Conservation (phyloP, 2,113 vertebrate species). For the Rhynchopsitta pachyrhyncha region DNA sequence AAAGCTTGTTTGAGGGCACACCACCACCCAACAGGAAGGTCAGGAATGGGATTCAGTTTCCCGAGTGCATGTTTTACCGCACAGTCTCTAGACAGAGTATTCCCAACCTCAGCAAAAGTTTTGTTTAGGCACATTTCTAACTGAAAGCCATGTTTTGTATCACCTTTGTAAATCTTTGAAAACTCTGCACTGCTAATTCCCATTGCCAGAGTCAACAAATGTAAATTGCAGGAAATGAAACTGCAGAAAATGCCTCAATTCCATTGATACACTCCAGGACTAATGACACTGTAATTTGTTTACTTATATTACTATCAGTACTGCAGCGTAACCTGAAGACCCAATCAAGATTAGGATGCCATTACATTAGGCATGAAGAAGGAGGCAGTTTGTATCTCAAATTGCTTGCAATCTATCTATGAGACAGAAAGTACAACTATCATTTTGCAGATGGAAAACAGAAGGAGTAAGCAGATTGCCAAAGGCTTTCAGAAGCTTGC, state of each 20-base stretch:
- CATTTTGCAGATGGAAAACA: constrained; percentile 54
- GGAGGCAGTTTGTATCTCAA: neutral
- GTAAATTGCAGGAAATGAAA: neutral
- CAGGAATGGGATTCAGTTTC: neutral
- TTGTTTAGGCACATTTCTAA: neutral
- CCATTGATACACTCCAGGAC: neutral
- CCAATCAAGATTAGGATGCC: neutral
- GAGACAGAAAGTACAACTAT: constrained; percentile 15
- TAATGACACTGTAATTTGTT: neutral
- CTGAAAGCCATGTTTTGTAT: neutral
- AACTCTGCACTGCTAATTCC: neutral
- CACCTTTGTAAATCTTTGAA: neutral
- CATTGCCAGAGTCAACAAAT: neutral
- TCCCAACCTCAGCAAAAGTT: neutral
- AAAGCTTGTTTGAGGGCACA: neutral
- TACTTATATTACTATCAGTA: neutral
- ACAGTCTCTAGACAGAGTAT: neutral
- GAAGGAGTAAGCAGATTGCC: constrained; percentile 54
- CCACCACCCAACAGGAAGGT: neutral
- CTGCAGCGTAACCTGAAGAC: neutral
- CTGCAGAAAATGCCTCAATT: neutral
- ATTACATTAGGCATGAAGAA: neutral
- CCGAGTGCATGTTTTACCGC: neutral
- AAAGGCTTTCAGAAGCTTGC: constrained; percentile 40
- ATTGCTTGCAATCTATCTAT: neutral